Evolutionary conservation across 1,140 invertebrate species (phyloP).

Genomic region (Augochlora pura): DNA sequence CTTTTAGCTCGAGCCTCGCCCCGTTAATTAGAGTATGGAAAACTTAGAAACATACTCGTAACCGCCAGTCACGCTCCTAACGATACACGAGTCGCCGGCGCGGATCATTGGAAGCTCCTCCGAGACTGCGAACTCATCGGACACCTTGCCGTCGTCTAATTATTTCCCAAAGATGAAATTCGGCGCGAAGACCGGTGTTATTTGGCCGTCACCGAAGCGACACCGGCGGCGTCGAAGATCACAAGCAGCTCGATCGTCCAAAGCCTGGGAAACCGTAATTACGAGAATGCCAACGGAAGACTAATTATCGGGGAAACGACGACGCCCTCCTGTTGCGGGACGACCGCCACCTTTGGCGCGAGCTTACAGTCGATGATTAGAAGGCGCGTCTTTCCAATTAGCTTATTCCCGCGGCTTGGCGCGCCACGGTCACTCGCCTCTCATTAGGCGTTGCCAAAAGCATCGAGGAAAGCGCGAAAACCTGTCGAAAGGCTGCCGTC

Average conservation of each 20-base stretch:
- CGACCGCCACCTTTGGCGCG: slow-evolving; percentile 55
- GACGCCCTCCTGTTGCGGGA: slow-evolving; percentile 39
- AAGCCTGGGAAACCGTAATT: slow-evolving; percentile 55
- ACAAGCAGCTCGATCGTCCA: slow-evolving; percentile 50
- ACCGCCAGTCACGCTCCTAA: no score
- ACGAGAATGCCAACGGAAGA: slow-evolving; percentile 52
- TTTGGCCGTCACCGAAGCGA: slow-evolving; percentile 15
- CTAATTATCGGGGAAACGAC: slow-evolving; percentile 60
- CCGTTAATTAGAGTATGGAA: no score
- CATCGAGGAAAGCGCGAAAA: slow-evolving; percentile 35
- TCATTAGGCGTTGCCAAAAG: slow-evolving; percentile 58
- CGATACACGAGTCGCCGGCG: no score
- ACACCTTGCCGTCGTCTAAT: background rate
- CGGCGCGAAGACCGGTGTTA: background rate
- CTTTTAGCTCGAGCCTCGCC: no score
- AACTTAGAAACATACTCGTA: no score
- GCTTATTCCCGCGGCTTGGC: slow-evolving; percentile 51
- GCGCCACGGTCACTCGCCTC: slow-evolving; percentile 39
- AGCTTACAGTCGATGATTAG: slow-evolving; percentile 59
- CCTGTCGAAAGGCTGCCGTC: slow-evolving; percentile 30
- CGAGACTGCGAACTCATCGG: no score
- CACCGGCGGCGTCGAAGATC: slow-evolving; percentile 24
- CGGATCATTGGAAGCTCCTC: no score
- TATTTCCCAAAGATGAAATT: background rate
- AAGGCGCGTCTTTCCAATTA: slow-evolving; percentile 67